phyloP scores from a whole-genome alignment of 2,888 invertebrate species.

The Bhutanitis thaidina region DNA sequence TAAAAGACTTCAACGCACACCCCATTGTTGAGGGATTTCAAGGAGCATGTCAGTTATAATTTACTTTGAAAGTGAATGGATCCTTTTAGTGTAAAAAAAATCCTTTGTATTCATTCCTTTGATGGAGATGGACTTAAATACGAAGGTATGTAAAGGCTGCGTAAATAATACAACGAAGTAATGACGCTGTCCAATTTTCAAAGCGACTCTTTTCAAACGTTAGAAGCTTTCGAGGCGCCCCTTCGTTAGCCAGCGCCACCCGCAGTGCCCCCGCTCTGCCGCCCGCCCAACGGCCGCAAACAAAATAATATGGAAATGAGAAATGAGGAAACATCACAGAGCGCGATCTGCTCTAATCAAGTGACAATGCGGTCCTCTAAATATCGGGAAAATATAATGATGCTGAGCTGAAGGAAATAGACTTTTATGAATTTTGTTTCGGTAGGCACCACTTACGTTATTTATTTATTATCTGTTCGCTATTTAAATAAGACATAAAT shows the following conservation, averaged over 20 bases:
- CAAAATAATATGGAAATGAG: slow-evolving; percentile 70
- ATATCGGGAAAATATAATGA: slow-evolving; percentile 38
- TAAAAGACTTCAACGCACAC: slow-evolving; percentile 19
- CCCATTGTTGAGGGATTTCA: neutral
- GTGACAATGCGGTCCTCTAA: slow-evolving; percentile 43
- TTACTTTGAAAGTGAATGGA: slow-evolving; percentile 14
- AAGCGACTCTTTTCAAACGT: slow-evolving; percentile 46
- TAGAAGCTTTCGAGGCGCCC: slow-evolving; percentile 25
- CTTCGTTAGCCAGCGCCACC: slow-evolving; percentile 22
- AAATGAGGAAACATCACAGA: slow-evolving; percentile 59
- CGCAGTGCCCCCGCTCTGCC: slow-evolving; percentile 13
- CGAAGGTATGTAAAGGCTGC: slow-evolving; percentile 31
- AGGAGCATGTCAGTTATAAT: slow-evolving; percentile 14
- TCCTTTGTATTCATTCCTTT: slow-evolving; percentile 14
- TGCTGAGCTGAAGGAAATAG: neutral
- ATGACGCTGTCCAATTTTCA: slow-evolving; percentile 61
- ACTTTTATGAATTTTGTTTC: too few species aligned
- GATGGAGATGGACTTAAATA: slow-evolving; percentile 19
- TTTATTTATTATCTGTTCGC: too few species aligned
- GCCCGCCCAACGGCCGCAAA: slow-evolving; percentile 29
- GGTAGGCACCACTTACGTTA: too few species aligned
- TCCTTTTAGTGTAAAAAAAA: slow-evolving; percentile 14
- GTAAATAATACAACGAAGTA: slow-evolving; percentile 53
- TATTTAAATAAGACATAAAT: too few species aligned
- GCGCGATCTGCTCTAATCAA: slow-evolving; percentile 46